phyloP scores from a whole-genome alignment of 2,888 invertebrate genomes.

The Corbicula japonica region DNA sequence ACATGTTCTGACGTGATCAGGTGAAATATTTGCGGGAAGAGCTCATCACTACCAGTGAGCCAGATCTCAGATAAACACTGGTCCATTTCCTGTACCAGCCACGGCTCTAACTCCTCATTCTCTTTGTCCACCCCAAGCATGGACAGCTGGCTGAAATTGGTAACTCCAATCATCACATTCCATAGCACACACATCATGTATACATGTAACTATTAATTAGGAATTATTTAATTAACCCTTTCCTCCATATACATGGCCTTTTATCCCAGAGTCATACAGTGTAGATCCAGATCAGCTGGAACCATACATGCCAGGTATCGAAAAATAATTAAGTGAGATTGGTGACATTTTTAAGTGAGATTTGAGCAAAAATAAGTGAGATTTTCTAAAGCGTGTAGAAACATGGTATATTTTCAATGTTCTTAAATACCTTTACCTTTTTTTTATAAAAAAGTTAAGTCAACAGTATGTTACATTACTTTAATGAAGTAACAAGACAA shows the following conservation, averaged over 20 bases:
- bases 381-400: too few species aligned
- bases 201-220: background rate
- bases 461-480: too few species aligned
- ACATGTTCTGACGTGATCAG: conserved; percentile 93
- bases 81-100: conserved; percentile 90
- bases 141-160: conserved; percentile 50
- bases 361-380: too few species aligned
- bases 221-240: background rate
- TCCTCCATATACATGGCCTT: background rate
- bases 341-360: too few species aligned
- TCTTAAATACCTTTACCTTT: too few species aligned
- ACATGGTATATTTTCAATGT: too few species aligned
- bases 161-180: background rate
- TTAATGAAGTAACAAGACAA: too few species aligned
- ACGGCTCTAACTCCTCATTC: conserved; percentile 88
- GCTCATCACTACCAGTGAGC: conserved; percentile 89
- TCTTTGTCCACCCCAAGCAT: conserved; percentile 83
- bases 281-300: background rate
- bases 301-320: too few species aligned
- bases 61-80: conserved; percentile 90
- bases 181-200: too few species aligned
- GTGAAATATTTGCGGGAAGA: conserved; percentile 92
- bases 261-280: background rate
- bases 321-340: too few species aligned
- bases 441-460: too few species aligned